A percentile compares a stretch with the other conserved stretches of the same genome.
These are phyloP conservation scores for Pyxicephalus adspersus DNA, from an alignment of 2,113 vertebrate species.

Conservation along the genomic window DNA sequence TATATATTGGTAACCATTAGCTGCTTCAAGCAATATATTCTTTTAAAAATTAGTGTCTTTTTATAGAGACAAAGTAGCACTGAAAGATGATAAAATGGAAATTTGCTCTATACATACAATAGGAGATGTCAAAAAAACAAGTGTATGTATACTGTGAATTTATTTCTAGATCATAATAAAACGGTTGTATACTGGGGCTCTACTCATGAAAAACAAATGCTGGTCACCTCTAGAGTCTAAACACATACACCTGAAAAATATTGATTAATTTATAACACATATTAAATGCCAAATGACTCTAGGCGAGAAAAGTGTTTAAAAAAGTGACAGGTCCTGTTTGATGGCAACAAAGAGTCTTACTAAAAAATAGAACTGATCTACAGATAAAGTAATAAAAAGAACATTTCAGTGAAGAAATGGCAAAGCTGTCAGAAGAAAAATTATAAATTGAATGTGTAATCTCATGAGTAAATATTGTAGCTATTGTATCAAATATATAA, in stretches of 20 bases:
- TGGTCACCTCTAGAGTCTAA: slow-evolving; percentile 12
- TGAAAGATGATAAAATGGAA: no score
- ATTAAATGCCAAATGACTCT: slow-evolving; percentile 34
- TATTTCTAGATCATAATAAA: not conserved
- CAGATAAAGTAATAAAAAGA: slow-evolving; percentile 42
- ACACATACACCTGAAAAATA: slow-evolving; percentile 4
- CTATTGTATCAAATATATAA: slow-evolving; percentile 41
- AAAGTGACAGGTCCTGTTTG: slow-evolving; percentile 40
- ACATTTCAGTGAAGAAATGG: slow-evolving; percentile 21
- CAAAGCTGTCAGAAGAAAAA: slow-evolving; percentile 43
- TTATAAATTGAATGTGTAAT: slow-evolving; percentile 51
- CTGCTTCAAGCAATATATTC: no score
- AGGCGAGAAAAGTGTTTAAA: slow-evolving; percentile 32
- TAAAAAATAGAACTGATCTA: slow-evolving; percentile 38
- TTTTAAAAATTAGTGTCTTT: no score
- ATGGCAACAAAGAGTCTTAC: slow-evolving; percentile 29
- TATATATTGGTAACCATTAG: no score
- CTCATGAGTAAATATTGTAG: slow-evolving; percentile 33
- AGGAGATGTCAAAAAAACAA: no score
- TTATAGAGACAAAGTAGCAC: no score
- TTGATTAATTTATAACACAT: slow-evolving; percentile 22
- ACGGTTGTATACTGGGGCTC: not conserved
- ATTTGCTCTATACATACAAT: no score
- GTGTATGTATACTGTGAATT: not conserved
- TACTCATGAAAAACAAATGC: not conserved